These are phyloP conservation scores for Oryzias woworae DNA, from an alignment of 2,113 vertebrate genomes.

Conservation along the genomic window DNA sequence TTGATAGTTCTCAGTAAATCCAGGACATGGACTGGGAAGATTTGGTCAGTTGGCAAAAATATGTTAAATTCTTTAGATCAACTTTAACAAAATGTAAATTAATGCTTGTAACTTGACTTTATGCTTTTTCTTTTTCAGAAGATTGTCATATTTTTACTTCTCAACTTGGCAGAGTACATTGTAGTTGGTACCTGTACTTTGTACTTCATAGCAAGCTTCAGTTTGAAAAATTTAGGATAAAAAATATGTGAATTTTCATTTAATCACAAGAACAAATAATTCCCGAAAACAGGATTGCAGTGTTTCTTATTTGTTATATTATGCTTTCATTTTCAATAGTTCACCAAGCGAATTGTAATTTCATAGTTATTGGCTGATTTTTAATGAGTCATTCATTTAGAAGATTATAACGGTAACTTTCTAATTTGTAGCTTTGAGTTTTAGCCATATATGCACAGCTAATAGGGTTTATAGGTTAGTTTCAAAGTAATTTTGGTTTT, in stretches of 20 bases:
- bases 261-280: background rate
- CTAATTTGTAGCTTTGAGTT: constrained; percentile 29
- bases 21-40: too few relatives aligned
- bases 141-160: too few relatives aligned
- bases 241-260: background rate
- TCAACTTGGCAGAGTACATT: too few relatives aligned
- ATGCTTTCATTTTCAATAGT: background rate
- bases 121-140: too few relatives aligned
- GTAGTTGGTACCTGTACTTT: too few relatives aligned
- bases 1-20: too few relatives aligned
- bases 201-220: too few relatives aligned
- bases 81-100: too few relatives aligned
- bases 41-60: too few relatives aligned
- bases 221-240: background rate
- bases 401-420: constrained; percentile 16
- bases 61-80: too few relatives aligned
- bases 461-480: constrained; percentile 4
- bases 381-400: constrained; percentile 15
- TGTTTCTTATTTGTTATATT: background rate
- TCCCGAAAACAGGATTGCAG: background rate
- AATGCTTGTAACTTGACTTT: too few relatives aligned
- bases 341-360: constrained; percentile 16
- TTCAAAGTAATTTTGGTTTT: constrained; percentile 1
- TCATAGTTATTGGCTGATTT: constrained; percentile 9
- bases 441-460: background rate